phyloP scores from a whole-genome alignment of 2,797 vertebrate genomes.

The Sebastes variabilis region DNA sequence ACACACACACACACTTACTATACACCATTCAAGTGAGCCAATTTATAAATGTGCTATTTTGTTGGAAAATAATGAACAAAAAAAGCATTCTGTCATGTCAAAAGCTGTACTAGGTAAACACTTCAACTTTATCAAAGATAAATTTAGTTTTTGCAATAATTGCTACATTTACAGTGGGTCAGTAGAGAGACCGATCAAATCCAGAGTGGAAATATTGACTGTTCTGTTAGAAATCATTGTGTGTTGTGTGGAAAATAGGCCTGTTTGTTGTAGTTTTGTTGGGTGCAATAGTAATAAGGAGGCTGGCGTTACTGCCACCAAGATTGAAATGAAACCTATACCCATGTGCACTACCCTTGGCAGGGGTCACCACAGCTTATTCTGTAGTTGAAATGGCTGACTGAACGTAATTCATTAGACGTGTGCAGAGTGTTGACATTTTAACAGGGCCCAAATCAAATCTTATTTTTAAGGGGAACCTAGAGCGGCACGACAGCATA shows the following conservation, averaged over 20 bases:
- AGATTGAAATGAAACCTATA: constrained; percentile 33
- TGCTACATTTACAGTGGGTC: constrained; percentile 14
- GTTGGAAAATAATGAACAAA: not conserved
- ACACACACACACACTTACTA: not conserved
- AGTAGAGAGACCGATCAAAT: constrained; percentile 7
- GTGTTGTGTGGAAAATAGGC: constrained; percentile 2
- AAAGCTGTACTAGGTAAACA: not conserved
- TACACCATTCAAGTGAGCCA: not conserved
- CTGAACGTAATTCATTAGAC: constrained; percentile 42
- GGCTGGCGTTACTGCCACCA: not conserved
- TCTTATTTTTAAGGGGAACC: constrained; percentile 12
- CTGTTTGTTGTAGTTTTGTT: constrained; percentile 13
- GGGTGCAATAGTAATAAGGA: not conserved
- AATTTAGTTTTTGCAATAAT: not conserved
- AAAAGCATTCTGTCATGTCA: not conserved
- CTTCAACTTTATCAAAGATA: not conserved
- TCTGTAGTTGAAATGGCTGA: constrained; percentile 45
- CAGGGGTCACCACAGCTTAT: constrained; percentile 37
- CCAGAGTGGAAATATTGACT: constrained; percentile 12
- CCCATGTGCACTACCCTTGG: constrained; percentile 18
- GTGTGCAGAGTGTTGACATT: constrained; percentile 28
- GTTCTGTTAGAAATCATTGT: constrained; percentile 10
- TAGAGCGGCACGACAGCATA: not conserved
- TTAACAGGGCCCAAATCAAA: constrained; percentile 35
- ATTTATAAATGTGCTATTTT: not conserved